These are phyloP conservation scores for Phyllotreta striolata DNA, from an alignment of 2,888 invertebrate species.

Conservation along the genomic window DNA sequence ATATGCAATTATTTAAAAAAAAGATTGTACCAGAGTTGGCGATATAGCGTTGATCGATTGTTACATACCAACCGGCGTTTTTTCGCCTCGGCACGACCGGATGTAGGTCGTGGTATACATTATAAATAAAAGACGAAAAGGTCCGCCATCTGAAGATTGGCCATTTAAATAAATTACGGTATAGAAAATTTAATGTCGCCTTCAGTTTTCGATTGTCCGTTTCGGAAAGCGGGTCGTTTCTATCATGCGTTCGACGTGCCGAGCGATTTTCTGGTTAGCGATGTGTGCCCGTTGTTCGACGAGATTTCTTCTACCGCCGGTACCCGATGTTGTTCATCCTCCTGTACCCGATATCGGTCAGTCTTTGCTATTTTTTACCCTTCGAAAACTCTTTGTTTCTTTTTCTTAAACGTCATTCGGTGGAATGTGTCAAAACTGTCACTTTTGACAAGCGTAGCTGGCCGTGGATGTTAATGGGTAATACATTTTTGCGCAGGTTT, in stretches of 20 bases:
- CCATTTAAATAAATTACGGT: constrained; percentile 17
- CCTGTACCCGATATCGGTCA: constrained; percentile 62
- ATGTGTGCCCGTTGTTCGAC: constrained; percentile 31
- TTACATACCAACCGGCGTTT: constrained; percentile 9
- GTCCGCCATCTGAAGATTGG: background rate
- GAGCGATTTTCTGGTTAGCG: constrained; percentile 13
- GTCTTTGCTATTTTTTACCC: no score
- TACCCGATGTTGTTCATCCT: constrained; percentile 61
- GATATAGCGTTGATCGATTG: background rate
- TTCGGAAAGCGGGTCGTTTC: constrained; percentile 36
- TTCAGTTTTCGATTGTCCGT: constrained; percentile 40
- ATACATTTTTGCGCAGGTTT: constrained; percentile 20
- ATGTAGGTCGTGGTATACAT: constrained; percentile 20
- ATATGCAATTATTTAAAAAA: no score
- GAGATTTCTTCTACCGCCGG: constrained; percentile 56
- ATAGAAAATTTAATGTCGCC: constrained; percentile 21
- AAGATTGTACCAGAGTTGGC: no score
- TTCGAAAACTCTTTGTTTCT: background rate
- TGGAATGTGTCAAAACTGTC: background rate
- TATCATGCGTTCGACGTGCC: background rate
- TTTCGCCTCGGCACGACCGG: background rate
- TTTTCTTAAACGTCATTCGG: background rate
- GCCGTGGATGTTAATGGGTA: no score
- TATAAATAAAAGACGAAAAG: constrained; percentile 15
- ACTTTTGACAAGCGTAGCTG: background rate